These are phyloP conservation scores for Ursus arctos DNA, from an alignment of 2,113 vertebrate species.

Conservation along the genomic window DNA sequence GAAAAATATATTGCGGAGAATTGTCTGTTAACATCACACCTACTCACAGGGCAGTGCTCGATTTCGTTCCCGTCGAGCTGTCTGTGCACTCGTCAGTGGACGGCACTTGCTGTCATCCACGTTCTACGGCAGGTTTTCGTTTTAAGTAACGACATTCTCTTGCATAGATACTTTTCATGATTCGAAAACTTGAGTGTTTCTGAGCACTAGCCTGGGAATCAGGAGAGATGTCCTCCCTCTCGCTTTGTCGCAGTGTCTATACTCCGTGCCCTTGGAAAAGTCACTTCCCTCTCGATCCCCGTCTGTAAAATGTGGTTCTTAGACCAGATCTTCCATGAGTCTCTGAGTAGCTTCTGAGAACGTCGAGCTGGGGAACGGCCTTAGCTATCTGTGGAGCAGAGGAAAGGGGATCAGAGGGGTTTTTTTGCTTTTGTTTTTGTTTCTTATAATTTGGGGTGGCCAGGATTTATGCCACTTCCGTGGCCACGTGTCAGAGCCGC, in stretches of 20 bases:
- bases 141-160: not conserved
- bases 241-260: not conserved
- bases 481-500: not conserved
- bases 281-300: not conserved
- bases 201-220: not conserved
- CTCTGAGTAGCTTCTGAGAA: not conserved
- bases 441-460: not conserved
- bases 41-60: not conserved
- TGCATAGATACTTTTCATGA: not conserved
- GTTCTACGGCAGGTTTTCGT: not conserved
- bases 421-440: not conserved
- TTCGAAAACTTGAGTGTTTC: not conserved
- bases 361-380: not conserved
- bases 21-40: not conserved
- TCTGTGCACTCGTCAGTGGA: not conserved
- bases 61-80: not conserved
- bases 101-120: not conserved
- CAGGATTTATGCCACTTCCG: not conserved
- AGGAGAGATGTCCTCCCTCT: not conserved
- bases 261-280: not conserved
- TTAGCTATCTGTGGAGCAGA: not conserved
- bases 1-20: conserved; percentile 44
- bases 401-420: not conserved
- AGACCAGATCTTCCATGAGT: not conserved
- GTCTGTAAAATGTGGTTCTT: not conserved